These are phyloP conservation scores for Torymus aiolomorphi DNA, from an alignment of 2,888 invertebrate species.

Conservation along the genomic window DNA sequence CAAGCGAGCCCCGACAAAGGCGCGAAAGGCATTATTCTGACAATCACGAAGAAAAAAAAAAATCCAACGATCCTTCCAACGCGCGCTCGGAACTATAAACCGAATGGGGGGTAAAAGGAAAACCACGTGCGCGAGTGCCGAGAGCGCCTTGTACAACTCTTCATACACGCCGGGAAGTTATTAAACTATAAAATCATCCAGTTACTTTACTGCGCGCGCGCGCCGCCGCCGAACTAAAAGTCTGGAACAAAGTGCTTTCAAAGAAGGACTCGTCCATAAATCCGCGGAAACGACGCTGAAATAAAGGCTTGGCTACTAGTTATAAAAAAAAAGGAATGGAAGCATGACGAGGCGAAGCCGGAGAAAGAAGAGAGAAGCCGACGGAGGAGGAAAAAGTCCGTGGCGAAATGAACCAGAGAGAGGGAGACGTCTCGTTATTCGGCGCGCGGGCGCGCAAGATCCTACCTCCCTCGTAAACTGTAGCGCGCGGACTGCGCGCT, in stretches of 20 bases:
- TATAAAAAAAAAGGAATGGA: constrained; percentile 13
- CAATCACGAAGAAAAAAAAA: too few species aligned
- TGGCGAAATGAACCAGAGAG: constrained; percentile 21
- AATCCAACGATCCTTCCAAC: too few species aligned
- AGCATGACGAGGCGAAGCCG: not conserved
- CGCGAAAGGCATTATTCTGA: too few species aligned
- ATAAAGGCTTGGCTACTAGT: constrained; percentile 13
- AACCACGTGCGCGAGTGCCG: too few species aligned
- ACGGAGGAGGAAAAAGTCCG: not conserved
- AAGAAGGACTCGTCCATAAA: constrained; percentile 36
- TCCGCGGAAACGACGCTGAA: constrained; percentile 20
- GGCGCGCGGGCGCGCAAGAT: not conserved
- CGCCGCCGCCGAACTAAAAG: constrained; percentile 31
- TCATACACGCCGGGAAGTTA: constrained; percentile 30
- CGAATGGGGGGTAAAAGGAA: not conserved
- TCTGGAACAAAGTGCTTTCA: constrained; percentile 39
- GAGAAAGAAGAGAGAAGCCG: not conserved
- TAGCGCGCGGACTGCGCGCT: constrained; percentile 10
- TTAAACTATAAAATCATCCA: constrained; percentile 51
- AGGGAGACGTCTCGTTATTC: constrained; percentile 28
- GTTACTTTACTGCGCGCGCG: constrained; percentile 30
- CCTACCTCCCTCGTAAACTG: constrained; percentile 33
- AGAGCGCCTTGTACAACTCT: constrained; percentile 12
- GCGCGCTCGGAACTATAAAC: not conserved
- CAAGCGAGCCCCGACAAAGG: too few species aligned